Evolutionary conservation across 2,888 invertebrate species (phyloP), one percentile per base, ranked within the genome.

Genomic region (Plutella xylostella): DNA sequence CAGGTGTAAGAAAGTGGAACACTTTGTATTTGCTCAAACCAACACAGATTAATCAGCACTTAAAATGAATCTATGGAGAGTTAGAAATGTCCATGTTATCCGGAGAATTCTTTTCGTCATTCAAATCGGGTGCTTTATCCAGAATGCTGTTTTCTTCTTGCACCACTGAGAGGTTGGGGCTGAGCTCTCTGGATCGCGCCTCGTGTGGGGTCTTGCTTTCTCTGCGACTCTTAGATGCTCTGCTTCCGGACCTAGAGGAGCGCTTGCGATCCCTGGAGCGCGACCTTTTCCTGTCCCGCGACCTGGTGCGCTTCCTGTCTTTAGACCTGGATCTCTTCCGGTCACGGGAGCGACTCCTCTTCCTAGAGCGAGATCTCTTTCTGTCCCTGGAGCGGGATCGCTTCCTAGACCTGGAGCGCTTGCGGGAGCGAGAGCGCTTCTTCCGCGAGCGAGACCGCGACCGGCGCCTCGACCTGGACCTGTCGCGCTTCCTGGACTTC

Each of bases 51-150:
- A n/a, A n/a, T n/a, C n/a, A n/a, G n/a, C n/a, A n/a, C n/a, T n/a
- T n/a, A n/a, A n/a, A n/a, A n/a, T n/a, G 28, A 4, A 47, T 52
- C 72, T 85, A 91, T 45, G 92, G 92, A 47, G 91, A 91, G 72
- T 91, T 91, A 14, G 91, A 91, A 70, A 92, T 92, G 68, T 92
- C 92, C 92, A 92, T 91, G 64, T 91, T 91, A 68, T 91, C 90
- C 1, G 88, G 84, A 12, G 88, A 88, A 54, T 82, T 74, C 50
- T 87, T 87, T 55, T 89, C 88, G 48, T 89, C 39, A n/a, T 22
- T n/a, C 17, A 25, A 20, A 1, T 31, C 40, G 34, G 35, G 31
- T 17, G 20, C 18, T 2, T 11, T 15, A 12, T 22, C 33, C 18
- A 67, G 53, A 46, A 55, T 52, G 17, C 64, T 56, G 47, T 71